A percentile compares a stretch with the other conserved stretches of the same genome.
phyloP scores from a whole-genome alignment of 2,888 invertebrate genomes.

The Cheilosia soror region DNA sequence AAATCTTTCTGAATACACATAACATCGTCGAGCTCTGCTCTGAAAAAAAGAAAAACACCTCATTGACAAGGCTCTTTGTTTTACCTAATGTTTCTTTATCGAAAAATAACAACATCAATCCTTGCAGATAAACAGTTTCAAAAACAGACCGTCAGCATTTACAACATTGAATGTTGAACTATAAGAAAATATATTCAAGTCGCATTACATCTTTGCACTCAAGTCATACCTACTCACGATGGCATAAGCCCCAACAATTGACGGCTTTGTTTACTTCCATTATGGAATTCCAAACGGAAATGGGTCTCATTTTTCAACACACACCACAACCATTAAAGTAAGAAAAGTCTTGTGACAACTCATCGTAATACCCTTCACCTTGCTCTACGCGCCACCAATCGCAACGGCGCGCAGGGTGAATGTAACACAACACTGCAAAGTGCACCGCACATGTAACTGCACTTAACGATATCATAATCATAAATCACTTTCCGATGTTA shows the following conservation, averaged over 20 bases:
- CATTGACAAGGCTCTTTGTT: too few relatives aligned
- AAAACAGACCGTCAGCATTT: too few relatives aligned
- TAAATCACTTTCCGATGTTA: constrained; percentile 19
- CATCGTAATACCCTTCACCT: constrained; percentile 1
- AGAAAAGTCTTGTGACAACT: neutral
- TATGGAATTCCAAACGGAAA: constrained; percentile 17
- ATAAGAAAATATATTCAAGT: too few relatives aligned
- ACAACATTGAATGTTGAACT: too few relatives aligned
- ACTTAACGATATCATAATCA: neutral
- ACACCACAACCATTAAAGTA: neutral
- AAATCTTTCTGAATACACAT: too few relatives aligned
- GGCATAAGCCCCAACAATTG: neutral
- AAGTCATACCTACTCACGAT: neutral
- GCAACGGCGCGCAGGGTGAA: constrained; percentile 2
- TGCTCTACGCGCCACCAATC: neutral
- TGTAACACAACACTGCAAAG: constrained; percentile 13
- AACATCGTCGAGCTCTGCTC: too few relatives aligned
- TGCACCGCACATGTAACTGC: constrained; percentile 10
- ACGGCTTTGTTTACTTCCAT: neutral
- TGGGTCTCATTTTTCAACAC: neutral
- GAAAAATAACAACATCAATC: too few relatives aligned
- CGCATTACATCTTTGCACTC: too few relatives aligned
- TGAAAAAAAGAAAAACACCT: too few relatives aligned
- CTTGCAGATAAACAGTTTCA: too few relatives aligned
- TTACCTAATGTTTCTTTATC: too few relatives aligned